Evolutionary conservation across 2,113 vertebrate genomes (phyloP).

Genomic region (Lepus americanus): DNA sequence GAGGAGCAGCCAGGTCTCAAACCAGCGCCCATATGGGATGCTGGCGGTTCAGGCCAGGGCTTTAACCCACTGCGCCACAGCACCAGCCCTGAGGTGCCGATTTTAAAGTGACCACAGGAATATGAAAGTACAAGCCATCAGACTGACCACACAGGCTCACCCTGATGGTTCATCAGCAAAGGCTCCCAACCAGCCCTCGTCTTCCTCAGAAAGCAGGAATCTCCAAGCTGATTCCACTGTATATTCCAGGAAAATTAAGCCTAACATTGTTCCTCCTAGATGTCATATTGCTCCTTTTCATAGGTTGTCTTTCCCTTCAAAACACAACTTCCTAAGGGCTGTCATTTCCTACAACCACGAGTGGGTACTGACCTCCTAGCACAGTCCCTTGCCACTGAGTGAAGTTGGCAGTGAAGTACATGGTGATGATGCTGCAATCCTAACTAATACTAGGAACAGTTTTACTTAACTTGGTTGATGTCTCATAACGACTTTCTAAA

Average conservation of each 20-base stretch:
- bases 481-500: neutral
- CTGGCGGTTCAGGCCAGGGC: no score
- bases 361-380: neutral
- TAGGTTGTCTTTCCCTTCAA: neutral
- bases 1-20: no score
- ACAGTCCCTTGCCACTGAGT: neutral
- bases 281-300: neutral
- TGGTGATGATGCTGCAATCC: no score
- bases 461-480: neutral
- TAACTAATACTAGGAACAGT: neutral
- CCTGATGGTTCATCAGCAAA: neutral
- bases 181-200: neutral
- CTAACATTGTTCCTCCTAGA: neutral
- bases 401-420: neutral
- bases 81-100: neutral
- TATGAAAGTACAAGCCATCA: neutral
- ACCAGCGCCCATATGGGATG: no score
- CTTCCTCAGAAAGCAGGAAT: neutral
- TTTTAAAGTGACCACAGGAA: neutral
- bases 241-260: neutral
- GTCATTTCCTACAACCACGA: no score
- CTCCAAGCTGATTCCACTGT: neutral
- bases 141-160: neutral
- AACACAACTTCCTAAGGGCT: neutral
- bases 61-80: no score